phyloP scores from a whole-genome alignment of 2,113 vertebrate genomes.

The Rhinoptilus africanus region DNA sequence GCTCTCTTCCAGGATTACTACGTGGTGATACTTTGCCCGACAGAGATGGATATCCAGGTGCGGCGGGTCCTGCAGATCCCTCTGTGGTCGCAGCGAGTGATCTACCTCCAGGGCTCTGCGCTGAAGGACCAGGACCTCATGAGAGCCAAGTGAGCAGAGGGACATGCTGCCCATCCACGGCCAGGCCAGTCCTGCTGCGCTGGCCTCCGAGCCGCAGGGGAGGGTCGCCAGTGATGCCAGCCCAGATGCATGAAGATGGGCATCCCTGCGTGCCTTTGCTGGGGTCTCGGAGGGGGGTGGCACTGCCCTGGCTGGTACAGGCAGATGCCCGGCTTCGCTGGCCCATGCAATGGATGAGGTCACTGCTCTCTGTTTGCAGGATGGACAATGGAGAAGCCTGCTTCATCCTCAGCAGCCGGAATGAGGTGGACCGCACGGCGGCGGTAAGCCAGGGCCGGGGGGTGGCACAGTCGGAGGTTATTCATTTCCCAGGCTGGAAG shows the following conservation, averaged over 20 bases:
- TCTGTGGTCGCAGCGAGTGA: conserved; percentile 94
- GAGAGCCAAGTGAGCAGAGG: conserved; percentile 88
- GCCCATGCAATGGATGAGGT: rapidly evolving
- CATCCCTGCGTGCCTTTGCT: rapidly evolving
- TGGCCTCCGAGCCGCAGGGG: neutral
- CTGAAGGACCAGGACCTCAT: conserved; percentile 97
- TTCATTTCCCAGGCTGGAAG: rapidly evolving
- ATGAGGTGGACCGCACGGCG: conserved; percentile 82
- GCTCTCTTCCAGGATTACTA: conserved; percentile 87
- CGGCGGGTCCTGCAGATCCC: conserved; percentile 95
- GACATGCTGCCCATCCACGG: rapidly evolving
- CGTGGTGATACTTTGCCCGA: conserved; percentile 94
- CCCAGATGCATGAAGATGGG: neutral
- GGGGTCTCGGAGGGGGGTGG: neutral
- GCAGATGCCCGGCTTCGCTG: neutral
- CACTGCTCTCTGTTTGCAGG: conserved; percentile 43
- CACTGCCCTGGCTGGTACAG: neutral
- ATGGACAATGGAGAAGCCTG: conserved; percentile 87
- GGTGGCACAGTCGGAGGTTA: rapidly evolving
- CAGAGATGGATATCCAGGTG: conserved; percentile 94
- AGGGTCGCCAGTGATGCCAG: neutral
- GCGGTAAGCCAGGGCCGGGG: conserved; percentile 69
- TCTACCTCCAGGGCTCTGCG: conserved; percentile 95
- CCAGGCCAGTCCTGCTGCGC: rapidly evolving
- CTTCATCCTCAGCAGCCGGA: conserved; percentile 85